Evolutionary conservation across 2,113 vertebrate genomes (phyloP), one percentile per base, ranked within the genome.

Genomic region (Paradoxurus hermaphroditus): DNA sequence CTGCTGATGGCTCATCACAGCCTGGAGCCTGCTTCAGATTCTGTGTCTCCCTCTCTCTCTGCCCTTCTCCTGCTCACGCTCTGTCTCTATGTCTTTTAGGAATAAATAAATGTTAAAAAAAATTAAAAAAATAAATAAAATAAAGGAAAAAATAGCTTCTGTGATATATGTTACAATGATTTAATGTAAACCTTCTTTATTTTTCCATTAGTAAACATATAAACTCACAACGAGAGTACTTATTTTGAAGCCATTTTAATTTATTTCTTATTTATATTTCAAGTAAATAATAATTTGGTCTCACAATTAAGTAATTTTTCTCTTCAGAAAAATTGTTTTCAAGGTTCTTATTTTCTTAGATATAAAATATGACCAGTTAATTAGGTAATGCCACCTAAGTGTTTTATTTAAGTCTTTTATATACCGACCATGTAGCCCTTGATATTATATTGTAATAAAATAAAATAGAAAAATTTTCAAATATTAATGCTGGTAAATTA

Each of bases 121-220:
- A n/a, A n/a, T n/a, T n/a, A n/a, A n/a, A n/a, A n/a, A n/a, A n/a
- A n/a, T n/a, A n/a, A n/a, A n/a, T n/a, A n/a, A n/a, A n/a, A n/a
- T n/a, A n/a, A n/a, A n/a, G n/a, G 62, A 90, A 73, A 70, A 96
- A 59, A 68, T 51, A 56, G 8, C 31, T 86, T 84, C n/a, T 53
- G 67, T 56, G 18, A 39, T 91, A 2, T 41, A 72, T 68, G 39
- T 72, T 83, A 77, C 19, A 59, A 51, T 72, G 13, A 86, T 81
- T 95, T 94, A 79, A 94, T 84, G 92, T 88, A 90, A 93, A 59
- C 7, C 1, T 92, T 90, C 5, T 65, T 72, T 68, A 34, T 84
- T 93, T 96, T 87, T 62, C 2, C 59, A 67, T 77, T 78, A 90
- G 14, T 97, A 94, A 96, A 78, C 79, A 87, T 84, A 44, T 87